Conservation (phyloP, 1,140 invertebrate genomes). For the Philopotamus ludificatus region DNA sequence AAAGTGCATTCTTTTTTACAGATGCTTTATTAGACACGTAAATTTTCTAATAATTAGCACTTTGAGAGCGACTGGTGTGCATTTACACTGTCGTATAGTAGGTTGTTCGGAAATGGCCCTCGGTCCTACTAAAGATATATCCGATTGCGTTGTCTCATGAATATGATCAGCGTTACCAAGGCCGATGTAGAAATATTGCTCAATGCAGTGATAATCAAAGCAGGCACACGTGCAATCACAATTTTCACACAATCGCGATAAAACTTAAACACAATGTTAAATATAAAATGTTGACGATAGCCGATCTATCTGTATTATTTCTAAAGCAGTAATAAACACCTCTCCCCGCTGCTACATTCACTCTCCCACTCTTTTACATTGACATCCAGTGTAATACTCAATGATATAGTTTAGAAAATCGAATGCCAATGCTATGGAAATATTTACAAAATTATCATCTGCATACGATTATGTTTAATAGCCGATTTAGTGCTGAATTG, state of each 20-base stretch:
- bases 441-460: too few species aligned
- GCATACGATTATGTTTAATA: too few species aligned
- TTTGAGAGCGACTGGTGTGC: neutral
- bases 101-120: slow-evolving; percentile 20
- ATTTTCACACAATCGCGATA: neutral
- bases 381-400: too few species aligned
- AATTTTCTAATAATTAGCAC: neutral
- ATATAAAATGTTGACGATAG: neutral
- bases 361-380: slow-evolving; percentile 5
- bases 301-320: neutral
- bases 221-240: neutral
- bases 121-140: slow-evolving; percentile 28
- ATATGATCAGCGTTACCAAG: slow-evolving; percentile 34
- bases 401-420: too few species aligned
- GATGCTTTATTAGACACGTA: too few species aligned
- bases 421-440: too few species aligned
- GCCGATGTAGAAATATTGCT: slow-evolving; percentile 30
- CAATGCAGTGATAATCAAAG: neutral
- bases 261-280: neutral
- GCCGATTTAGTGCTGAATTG: too few species aligned
- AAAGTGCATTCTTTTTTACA: too few species aligned
- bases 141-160: slow-evolving; percentile 32
- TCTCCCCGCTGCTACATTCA: neutral
- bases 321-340: neutral
- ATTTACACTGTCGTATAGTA: neutral